Conservation (phyloP, 2,888 invertebrate genomes). For the Conus canariensis region DNA sequence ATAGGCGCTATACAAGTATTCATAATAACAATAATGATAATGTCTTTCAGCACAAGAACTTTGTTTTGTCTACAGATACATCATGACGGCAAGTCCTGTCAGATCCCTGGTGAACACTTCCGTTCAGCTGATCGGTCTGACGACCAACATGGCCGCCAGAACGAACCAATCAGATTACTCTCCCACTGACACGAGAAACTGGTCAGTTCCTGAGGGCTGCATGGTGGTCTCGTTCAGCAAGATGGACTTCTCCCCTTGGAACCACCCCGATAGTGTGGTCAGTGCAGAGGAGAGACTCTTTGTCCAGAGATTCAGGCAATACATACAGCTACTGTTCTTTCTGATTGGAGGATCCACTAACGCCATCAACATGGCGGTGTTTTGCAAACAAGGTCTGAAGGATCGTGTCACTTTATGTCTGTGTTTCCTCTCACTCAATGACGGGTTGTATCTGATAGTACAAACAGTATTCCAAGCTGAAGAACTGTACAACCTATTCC, state of each 20-base stretch:
- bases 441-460: neutral
- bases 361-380: conserved; percentile 22
- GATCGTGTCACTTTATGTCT: neutral
- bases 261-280: neutral
- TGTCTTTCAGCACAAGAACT: too few relatives aligned
- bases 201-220: neutral
- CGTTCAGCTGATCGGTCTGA: too few relatives aligned
- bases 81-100: too few relatives aligned
- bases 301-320: neutral
- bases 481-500: neutral
- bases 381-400: conserved; percentile 2
- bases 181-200: too few relatives aligned
- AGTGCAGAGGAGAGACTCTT: neutral
- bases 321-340: neutral
- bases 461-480: neutral
- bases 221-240: neutral
- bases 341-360: conserved; percentile 13
- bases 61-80: too few relatives aligned
- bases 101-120: too few relatives aligned
- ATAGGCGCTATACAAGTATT: too few relatives aligned
- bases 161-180: too few relatives aligned
- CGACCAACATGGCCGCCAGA: too few relatives aligned
- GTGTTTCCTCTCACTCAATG: neutral
- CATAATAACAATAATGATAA: too few relatives aligned
- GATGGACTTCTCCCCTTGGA: conserved; percentile 4